A percentile compares a stretch with the other conserved stretches of the same genome.
phyloP scores from a whole-genome alignment of 2,113 vertebrate species.

The Microtus oregoni region DNA sequence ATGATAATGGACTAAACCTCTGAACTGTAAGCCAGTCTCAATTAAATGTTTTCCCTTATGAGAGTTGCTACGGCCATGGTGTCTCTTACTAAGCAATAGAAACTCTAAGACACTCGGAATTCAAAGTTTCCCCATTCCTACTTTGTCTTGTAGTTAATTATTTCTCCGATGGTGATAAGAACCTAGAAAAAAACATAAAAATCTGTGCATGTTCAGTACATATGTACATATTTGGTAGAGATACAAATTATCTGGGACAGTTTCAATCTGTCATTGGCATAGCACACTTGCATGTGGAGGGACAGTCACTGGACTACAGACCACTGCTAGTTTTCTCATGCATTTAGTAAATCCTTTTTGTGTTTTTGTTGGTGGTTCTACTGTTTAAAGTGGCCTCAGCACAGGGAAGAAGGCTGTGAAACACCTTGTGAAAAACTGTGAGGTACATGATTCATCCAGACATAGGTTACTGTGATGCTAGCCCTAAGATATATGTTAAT shows the following conservation, averaged over 20 bases:
- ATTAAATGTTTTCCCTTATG: not conserved
- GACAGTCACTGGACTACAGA: not conserved
- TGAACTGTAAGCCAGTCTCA: not conserved
- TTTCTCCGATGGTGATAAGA: no score
- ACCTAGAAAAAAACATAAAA: no score
- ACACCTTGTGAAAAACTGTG: not conserved
- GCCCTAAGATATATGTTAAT: not conserved
- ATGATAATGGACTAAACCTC: not conserved
- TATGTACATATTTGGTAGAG: no score
- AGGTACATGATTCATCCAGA: not conserved
- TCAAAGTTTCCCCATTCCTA: no score
- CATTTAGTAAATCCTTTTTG: not conserved
- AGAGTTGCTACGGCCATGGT: no score
- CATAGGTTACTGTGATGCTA: not conserved
- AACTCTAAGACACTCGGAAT: no score
- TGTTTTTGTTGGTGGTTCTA: not conserved
- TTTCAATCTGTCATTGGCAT: not conserved
- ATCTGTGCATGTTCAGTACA: no score
- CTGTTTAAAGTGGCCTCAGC: not conserved
- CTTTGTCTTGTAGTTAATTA: no score
- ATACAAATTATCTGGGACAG: no score
- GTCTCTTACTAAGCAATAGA: no score
- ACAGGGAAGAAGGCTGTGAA: not conserved
- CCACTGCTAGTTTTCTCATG: not conserved
- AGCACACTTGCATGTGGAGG: not conserved